Percentiles rank a stretch among this genome's conserved stretches.
These are phyloP conservation scores for Thyatira batis DNA, from an alignment of 2,888 invertebrate genomes.

Conservation along the genomic window DNA sequence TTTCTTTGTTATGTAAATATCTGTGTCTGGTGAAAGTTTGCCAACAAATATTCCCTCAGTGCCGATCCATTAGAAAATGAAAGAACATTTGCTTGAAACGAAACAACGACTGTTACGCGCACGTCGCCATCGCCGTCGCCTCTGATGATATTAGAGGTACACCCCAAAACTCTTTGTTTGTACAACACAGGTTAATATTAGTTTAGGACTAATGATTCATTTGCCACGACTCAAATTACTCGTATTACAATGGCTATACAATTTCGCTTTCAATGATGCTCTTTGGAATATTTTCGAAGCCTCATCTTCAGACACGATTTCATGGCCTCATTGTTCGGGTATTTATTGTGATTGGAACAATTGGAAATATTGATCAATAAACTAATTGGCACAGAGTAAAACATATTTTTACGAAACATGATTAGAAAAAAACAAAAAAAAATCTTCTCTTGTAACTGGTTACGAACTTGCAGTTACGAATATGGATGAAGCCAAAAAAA, in stretches of 20 bases:
- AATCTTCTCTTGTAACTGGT: too few species aligned
- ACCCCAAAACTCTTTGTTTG: constrained; percentile 59
- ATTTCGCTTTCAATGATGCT: constrained; percentile 27
- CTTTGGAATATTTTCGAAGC: constrained; percentile 17
- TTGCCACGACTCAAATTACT: constrained; percentile 54
- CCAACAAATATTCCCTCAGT: constrained; percentile 66
- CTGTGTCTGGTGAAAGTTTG: constrained; percentile 64
- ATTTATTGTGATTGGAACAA: constrained; percentile 1
- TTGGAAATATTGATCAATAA: background rate
- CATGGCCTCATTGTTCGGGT: constrained; percentile 1
- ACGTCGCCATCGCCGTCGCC: constrained; percentile 24
- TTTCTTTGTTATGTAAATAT: constrained; percentile 77
- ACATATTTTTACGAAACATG: background rate
- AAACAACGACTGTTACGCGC: constrained; percentile 48
- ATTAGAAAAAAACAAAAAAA: background rate
- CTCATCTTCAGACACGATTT: constrained; percentile 17
- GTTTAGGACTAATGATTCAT: constrained; percentile 75
- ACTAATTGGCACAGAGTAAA: background rate
- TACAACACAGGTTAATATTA: constrained; percentile 65
- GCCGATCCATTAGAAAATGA: constrained; percentile 76
- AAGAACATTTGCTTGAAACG: constrained; percentile 64
- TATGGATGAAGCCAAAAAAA: too few species aligned
- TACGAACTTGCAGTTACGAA: too few species aligned
- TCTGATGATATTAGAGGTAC: constrained; percentile 53
- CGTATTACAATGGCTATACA: constrained; percentile 37